These are phyloP conservation scores for Helarctos malayanus DNA, from an alignment of 2,797 vertebrate species.

Conservation along the genomic window DNA sequence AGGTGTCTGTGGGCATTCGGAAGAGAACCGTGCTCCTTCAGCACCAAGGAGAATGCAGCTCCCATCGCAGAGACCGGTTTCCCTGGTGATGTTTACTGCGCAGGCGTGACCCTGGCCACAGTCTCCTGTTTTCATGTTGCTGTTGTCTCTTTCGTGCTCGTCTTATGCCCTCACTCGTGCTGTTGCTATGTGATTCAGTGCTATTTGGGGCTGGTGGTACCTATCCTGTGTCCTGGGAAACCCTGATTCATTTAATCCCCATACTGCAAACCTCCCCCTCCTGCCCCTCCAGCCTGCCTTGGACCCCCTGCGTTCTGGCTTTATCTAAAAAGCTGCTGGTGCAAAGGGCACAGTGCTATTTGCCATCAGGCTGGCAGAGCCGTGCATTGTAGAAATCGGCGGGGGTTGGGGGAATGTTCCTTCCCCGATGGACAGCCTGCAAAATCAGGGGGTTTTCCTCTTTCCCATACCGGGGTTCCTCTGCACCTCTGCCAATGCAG, in stretches of 20 bases:
- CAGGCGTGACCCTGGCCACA: neutral
- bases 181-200: neutral
- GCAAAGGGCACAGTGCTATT: neutral
- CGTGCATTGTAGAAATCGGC: constrained; percentile 28
- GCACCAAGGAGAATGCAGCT: neutral
- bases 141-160: neutral
- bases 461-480: neutral
- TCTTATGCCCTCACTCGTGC: neutral
- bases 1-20: neutral
- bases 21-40: neutral
- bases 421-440: constrained; percentile 15
- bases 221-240: neutral
- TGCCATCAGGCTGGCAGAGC: constrained; percentile 29
- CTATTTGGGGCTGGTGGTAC: neutral
- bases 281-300: neutral
- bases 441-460: neutral
- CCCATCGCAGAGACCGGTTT: neutral
- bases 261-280: neutral
- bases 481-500: neutral
- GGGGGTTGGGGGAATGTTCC: neutral
- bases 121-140: neutral
- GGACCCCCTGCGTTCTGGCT: neutral
- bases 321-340: neutral
- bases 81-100: neutral
- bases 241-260: neutral